A percentile compares a stretch with the other conserved stretches of the same genome.
Evolutionary conservation across 2,888 invertebrate genomes (phyloP).

Genomic region (Acleris laterana): DNA sequence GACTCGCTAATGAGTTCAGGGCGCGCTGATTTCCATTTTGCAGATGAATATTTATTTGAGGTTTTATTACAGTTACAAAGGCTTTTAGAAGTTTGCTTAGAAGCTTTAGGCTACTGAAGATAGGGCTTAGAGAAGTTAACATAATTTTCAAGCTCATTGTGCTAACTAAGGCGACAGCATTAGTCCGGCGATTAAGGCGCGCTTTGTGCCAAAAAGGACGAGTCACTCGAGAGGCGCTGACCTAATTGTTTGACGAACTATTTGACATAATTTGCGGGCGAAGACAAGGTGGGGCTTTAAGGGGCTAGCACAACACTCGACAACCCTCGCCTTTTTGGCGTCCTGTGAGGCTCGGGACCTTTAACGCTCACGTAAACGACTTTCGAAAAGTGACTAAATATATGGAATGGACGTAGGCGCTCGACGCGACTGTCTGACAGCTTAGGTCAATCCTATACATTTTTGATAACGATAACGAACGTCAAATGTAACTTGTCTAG

Average conservation of each 20-base stretch:
- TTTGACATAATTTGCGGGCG: neutral
- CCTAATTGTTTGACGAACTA: slow-evolving; percentile 16
- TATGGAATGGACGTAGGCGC: too few relatives aligned
- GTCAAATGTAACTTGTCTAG: too few relatives aligned
- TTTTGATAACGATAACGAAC: too few relatives aligned
- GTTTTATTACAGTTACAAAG: slow-evolving; percentile 33
- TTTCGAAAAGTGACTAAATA: too few relatives aligned
- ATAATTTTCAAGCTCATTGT: slow-evolving; percentile 38
- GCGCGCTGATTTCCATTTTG: slow-evolving; percentile 42
- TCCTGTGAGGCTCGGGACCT: too few relatives aligned
- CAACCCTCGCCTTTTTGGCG: too few relatives aligned
- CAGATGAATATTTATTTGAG: slow-evolving; percentile 40
- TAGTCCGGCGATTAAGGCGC: slow-evolving; percentile 29
- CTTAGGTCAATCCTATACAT: too few relatives aligned
- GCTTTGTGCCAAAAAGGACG: slow-evolving; percentile 27
- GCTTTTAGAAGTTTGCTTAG: slow-evolving; percentile 27
- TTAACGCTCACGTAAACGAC: too few relatives aligned
- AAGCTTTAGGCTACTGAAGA: slow-evolving; percentile 29
- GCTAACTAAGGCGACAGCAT: slow-evolving; percentile 32
- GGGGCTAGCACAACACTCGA: too few relatives aligned
- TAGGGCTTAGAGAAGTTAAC: slow-evolving; percentile 36
- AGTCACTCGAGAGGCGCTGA: slow-evolving; percentile 11
- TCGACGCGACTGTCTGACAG: too few relatives aligned
- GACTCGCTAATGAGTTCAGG: slow-evolving; percentile 40
- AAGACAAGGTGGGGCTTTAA: too few relatives aligned